phyloP scores from a whole-genome alignment of 2,113 vertebrate genomes.

The Eulemur rufifrons region DNA sequence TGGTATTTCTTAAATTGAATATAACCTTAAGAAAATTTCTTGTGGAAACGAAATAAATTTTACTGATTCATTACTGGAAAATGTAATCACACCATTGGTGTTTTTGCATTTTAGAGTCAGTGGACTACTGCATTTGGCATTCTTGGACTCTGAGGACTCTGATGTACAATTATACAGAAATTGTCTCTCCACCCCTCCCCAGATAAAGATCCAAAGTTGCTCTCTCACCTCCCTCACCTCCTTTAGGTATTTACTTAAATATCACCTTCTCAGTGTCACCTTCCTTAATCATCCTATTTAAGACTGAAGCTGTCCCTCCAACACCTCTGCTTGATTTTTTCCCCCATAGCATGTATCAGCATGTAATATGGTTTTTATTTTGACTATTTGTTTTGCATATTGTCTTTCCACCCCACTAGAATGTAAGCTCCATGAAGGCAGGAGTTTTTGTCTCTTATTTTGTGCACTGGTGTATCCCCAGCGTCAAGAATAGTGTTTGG shows the following conservation, averaged over 20 bases:
- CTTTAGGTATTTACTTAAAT: background rate
- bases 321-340: background rate
- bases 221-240: background rate
- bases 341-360: background rate
- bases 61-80: constrained; percentile 38
- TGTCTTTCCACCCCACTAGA: background rate
- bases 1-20: background rate
- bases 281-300: background rate
- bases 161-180: background rate
- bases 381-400: background rate
- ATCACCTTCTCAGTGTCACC: background rate
- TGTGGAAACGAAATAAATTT: background rate
- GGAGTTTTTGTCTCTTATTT: background rate
- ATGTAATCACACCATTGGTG: background rate
- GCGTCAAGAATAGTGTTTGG: background rate
- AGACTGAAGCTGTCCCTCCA: background rate
- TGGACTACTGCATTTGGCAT: background rate
- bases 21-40: background rate
- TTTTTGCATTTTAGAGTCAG: constrained; percentile 26
- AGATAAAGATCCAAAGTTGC: constrained; percentile 30
- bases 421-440: background rate
- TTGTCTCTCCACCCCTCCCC: background rate
- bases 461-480: background rate
- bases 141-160: constrained; percentile 4
- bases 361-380: background rate